Conservation (phyloP, 30 jellyfish, hydroid and myxozoan genomes). For the Aurelia aurita region DNA sequence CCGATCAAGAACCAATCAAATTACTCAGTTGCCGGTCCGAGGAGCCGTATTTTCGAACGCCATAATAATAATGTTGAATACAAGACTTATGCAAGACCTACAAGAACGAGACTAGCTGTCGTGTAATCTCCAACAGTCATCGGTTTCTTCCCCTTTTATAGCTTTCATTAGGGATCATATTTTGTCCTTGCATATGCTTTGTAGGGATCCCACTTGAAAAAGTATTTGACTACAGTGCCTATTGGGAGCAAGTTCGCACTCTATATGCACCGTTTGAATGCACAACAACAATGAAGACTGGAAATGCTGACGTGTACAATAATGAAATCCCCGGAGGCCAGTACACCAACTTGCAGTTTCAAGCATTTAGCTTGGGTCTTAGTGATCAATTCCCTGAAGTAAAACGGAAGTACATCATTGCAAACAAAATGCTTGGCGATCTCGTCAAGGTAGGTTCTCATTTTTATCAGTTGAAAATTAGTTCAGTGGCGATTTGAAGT, state of each 20-base stretch:
- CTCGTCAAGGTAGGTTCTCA: slow-evolving; percentile 80
- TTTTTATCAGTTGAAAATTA: no score
- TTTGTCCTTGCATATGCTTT: neutral
- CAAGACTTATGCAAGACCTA: no score
- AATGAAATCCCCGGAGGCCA: slow-evolving; percentile 99
- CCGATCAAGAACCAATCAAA: no score
- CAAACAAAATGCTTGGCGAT: slow-evolving; percentile 97
- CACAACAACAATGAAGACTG: slow-evolving; percentile 97
- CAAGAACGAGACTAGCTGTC: no score
- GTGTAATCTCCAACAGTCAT: no score
- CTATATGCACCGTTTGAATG: slow-evolving; percentile 99
- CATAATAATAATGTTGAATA: no score
- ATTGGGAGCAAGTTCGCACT: slow-evolving; percentile 98
- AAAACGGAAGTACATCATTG: slow-evolving; percentile 89
- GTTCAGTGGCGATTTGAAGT: no score
- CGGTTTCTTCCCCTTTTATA: no score
- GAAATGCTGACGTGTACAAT: slow-evolving; percentile 97
- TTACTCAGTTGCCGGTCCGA: no score
- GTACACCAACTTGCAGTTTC: slow-evolving; percentile 98
- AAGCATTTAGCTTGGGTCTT: slow-evolving; percentile 98
- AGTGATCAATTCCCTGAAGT: slow-evolving; percentile 96
- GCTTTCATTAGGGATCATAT: no score
- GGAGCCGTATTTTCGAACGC: no score
- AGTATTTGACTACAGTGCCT: slow-evolving; percentile 90
- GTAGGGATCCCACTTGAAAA: slow-evolving; percentile 84